phyloP scores from a whole-genome alignment of 2,797 vertebrate species.

The Rousettus madagascariensis region DNA sequence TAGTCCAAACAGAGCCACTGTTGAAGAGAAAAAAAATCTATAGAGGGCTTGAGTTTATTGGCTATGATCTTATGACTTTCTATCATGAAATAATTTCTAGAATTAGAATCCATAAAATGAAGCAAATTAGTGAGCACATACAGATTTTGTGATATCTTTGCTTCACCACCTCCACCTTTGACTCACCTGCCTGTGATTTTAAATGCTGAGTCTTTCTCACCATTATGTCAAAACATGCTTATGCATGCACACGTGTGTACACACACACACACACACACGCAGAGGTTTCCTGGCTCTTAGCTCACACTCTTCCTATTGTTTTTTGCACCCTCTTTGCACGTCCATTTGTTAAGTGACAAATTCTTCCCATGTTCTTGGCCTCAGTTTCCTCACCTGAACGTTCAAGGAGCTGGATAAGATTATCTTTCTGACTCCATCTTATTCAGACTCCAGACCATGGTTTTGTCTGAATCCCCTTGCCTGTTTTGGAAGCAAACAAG shows the following conservation, averaged over 20 bases:
- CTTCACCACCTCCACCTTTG: neutral
- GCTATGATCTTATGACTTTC: constrained; percentile 54
- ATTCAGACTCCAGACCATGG: neutral
- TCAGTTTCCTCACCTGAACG: neutral
- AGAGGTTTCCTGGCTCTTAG: neutral
- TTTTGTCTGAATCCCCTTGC: neutral
- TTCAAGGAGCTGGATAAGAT: neutral
- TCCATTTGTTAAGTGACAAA: neutral
- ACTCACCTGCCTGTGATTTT: neutral
- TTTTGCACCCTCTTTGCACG: neutral
- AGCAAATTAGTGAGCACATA: neutral
- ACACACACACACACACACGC: accelerated
- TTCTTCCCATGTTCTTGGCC: neutral
- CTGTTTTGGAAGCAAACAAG: neutral
- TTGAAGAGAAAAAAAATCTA: constrained; percentile 43
- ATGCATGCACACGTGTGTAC: accelerated
- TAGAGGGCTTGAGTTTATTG: constrained; percentile 57
- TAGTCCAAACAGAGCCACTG: neutral
- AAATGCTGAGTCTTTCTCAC: neutral
- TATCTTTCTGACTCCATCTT: neutral
- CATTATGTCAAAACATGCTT: neutral
- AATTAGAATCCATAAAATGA: constrained; percentile 35
- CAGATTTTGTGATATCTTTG: neutral
- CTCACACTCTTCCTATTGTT: neutral
- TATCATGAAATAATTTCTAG: constrained; percentile 44